phyloP scores from a whole-genome alignment of 92 coral and sea anemone genomes.

The Micromussa lordhowensis region DNA sequence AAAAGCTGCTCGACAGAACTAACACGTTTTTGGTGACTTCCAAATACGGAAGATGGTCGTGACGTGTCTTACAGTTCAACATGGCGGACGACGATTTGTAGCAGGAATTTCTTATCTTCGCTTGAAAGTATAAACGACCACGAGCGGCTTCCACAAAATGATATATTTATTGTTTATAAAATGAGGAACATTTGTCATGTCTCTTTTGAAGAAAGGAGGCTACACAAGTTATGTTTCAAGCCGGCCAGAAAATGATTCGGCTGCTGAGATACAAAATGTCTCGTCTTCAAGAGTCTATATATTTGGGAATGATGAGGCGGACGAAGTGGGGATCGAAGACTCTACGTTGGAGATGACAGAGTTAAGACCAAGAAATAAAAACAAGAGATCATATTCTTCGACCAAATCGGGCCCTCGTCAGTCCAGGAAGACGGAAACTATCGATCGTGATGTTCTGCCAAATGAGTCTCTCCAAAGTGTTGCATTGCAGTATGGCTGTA shows the following conservation, averaged over 20 bases:
- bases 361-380: slow-evolving; percentile 86
- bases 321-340: slow-evolving; percentile 77
- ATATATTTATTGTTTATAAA: slow-evolving; percentile 2
- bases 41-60: slow-evolving; percentile 43
- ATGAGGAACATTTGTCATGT: slow-evolving; percentile 34
- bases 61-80: slow-evolving; percentile 44
- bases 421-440: slow-evolving; percentile 74
- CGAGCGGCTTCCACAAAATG: neutral
- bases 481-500: slow-evolving; percentile 95
- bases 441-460: slow-evolving; percentile 82
- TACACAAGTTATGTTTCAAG: slow-evolving; percentile 62
- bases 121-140: neutral
- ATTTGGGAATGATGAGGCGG: slow-evolving; percentile 86
- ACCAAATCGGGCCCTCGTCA: slow-evolving; percentile 55
- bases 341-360: slow-evolving; percentile 83
- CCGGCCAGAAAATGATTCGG: slow-evolving; percentile 42
- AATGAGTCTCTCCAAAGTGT: slow-evolving; percentile 87
- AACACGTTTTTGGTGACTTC: slow-evolving; percentile 3
- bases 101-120: neutral
- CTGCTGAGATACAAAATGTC: slow-evolving; percentile 80
- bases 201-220: slow-evolving; percentile 55
- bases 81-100: slow-evolving; percentile 27
- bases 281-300: slow-evolving; percentile 86
- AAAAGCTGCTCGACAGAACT: slow-evolving; percentile 6
- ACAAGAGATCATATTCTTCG: slow-evolving; percentile 45